Evolutionary conservation across 2,797 vertebrate species (phyloP), one percentile per base, ranked within the genome.

Genomic region (Eutrigla gurnardus): DNA sequence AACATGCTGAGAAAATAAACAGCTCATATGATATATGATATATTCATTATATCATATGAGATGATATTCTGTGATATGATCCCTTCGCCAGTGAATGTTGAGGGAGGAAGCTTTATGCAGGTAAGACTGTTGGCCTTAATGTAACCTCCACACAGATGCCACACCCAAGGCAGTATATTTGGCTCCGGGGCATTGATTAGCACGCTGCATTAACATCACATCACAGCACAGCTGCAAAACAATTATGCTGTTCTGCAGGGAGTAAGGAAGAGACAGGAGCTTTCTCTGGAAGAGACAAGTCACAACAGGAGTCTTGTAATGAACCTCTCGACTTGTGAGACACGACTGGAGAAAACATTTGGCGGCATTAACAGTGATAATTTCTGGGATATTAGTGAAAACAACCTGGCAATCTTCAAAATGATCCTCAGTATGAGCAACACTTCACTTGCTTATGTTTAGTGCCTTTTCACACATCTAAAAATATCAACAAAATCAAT

Each of bases 401-500:
- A 59, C 58, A 33, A 54, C 17, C 46, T 39, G 13, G 15, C 54
- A 33, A 54, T 14, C 47, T 66, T 80, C 33, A 73, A 42, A 45
- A 36, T 69, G 33, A 39, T 55, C 15, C n/a, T 60, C 45, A 67
- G 18, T 65, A 57, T 54, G 35, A 64, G 11, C 32, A 60, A 61
- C 59, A 45, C 65, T 64, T 47, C 59, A 45, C 65, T 64, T 47
- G 6, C 45, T 53, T 62, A 40, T 49, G 7, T 82, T 80, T 73
- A 36, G 75, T 33, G n/a, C 73, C 60, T 86, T 84, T 86, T 86
- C 66, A 82, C 85, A 75, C 72, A 69, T 87, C 86, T 84, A 86
- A 90, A 91, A 86, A 91, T 89, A 89, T 64, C 77, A 84, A 86
- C 83, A 85, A 86, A 83, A 88, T 88, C 91, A 88, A 90, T 80